phyloP scores from a whole-genome alignment of 2,888 invertebrate genomes.

The Strigamia crassipes region DNA sequence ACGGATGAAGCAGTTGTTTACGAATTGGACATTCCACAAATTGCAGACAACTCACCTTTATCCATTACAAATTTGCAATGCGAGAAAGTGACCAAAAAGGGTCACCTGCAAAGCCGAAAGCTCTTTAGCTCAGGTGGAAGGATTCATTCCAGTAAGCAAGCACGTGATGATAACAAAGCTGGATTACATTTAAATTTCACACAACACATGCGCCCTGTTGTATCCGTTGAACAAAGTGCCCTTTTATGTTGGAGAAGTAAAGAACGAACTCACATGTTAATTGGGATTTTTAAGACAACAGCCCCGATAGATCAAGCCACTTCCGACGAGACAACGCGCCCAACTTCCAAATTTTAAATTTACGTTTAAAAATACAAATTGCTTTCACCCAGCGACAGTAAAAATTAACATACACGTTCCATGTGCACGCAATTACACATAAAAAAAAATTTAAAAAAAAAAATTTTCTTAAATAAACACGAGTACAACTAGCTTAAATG shows the following conservation, averaged over 20 bases:
- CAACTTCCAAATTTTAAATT: background rate
- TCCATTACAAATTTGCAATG: conserved; percentile 26
- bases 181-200: conserved; percentile 30
- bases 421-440: no score
- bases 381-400: no score
- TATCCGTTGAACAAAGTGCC: no score
- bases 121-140: conserved; percentile 9
- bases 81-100: conserved; percentile 5
- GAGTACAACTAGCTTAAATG: no score
- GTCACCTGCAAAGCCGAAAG: conserved; percentile 20
- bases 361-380: background rate
- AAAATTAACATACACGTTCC: no score
- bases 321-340: background rate
- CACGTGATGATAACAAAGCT: conserved; percentile 18
- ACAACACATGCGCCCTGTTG: conserved; percentile 20
- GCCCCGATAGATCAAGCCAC: background rate
- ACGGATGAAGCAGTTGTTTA: no score
- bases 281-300: no score
- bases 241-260: no score
- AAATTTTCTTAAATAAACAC: no score
- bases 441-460: no score
- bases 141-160: background rate
- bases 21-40: background rate
- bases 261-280: no score
- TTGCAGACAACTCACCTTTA: background rate